Conservation (phyloP, 2,113 vertebrate species). For the Illadopsis cleaveri region DNA sequence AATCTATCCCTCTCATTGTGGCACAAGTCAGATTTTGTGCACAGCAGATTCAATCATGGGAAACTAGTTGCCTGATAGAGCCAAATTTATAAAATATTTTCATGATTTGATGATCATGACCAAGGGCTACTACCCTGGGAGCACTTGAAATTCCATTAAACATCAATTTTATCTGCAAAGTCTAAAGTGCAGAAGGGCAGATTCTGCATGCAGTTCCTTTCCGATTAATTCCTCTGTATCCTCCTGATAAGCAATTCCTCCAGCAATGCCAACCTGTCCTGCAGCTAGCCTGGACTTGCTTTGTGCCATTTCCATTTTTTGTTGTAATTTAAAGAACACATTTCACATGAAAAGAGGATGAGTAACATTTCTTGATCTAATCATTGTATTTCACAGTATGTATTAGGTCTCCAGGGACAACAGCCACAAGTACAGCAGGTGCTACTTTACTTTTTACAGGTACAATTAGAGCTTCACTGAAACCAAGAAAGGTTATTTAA, state of each 20-base stretch:
- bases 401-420: background rate
- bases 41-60: background rate
- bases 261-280: background rate
- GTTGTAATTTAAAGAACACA: background rate
- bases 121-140: background rate
- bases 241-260: background rate
- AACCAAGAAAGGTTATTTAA: slow-evolving; percentile 12
- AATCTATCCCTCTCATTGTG: background rate
- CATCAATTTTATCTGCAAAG: background rate
- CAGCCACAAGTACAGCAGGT: background rate
- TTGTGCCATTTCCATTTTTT: background rate
- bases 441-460: slow-evolving; percentile 8
- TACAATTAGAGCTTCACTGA: slow-evolving; percentile 1
- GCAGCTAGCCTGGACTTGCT: background rate
- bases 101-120: background rate
- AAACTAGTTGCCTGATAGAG: background rate
- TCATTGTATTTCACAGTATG: background rate
- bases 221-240: background rate
- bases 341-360: slow-evolving; percentile 4
- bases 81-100: background rate
- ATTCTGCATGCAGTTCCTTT: background rate
- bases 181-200: background rate
- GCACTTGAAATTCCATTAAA: background rate
- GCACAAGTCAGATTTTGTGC: background rate
- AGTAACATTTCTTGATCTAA: background rate